Evolutionary conservation across 2,797 vertebrate species (phyloP), one percentile per base, ranked within the genome.

Genomic region (Chaunax sp.): DNA sequence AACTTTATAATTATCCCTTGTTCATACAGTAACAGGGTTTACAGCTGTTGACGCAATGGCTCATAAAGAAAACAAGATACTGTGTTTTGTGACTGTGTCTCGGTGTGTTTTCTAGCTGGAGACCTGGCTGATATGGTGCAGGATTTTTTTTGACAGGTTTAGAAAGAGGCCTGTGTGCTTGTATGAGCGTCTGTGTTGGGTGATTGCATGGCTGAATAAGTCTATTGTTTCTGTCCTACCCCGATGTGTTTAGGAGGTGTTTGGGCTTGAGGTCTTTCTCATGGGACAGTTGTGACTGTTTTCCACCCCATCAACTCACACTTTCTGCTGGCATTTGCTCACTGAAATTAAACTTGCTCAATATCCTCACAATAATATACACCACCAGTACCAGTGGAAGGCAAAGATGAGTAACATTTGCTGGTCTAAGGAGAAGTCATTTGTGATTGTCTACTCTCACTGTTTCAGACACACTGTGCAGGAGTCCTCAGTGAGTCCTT

Each of bases 1-100:
- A 82, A 87, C 75, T 90, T 92, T 86, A 80, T 87, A 89, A 91
- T 91, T 84, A 89, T 77, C 72, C 61, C 72, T 35, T 59, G 52
- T 80, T 85, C 71, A 35, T 82, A 86, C 84, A 80, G 69, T 74
- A 83, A 86, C 75, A 40, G 46, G 22, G 56, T 90, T 89, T 89
- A 84, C 80, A 71, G 82, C 64, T 57, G 26, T 54, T 90, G 88
- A 89, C 66, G 80, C 86, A 86, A 86, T 51, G 40, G 53, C 72
- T 70, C 81, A 61, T 80, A 76, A 86, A 84, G 72, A 83, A 85
- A 91, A 90, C 74, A 87, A 83, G 76, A 81, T 77, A 75, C 70
- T 55, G 55, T 38, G 4, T 72, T 77, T 75, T 75, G 69, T 74
- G 20, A 77, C 52, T 64, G 46, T 45, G 58, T 75, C 38, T 44